Evolutionary conservation across 2,113 vertebrate genomes (phyloP).

Genomic region (Aspidoscelis tigris): DNA sequence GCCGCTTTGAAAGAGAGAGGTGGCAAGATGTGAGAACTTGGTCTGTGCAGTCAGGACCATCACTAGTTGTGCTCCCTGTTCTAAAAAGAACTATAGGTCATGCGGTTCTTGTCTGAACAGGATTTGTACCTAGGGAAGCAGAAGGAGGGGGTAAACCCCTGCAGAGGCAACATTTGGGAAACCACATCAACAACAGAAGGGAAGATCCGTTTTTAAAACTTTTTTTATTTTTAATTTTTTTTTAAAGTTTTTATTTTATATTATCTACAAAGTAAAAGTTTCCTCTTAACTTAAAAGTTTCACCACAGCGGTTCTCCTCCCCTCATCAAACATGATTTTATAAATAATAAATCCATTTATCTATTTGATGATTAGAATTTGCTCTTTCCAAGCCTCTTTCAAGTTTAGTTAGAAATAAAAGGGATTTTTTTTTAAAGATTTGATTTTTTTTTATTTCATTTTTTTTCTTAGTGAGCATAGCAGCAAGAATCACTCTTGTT

Average conservation of each 20-base stretch:
- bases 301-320: slow-evolving; percentile 83
- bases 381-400: slow-evolving; percentile 86
- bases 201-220: slow-evolving; percentile 97
- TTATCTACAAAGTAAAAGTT: slow-evolving; percentile 99
- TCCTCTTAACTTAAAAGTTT: slow-evolving; percentile 99
- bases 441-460: slow-evolving; percentile 69
- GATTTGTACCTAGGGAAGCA: rapidly evolving
- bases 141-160: background rate
- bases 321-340: slow-evolving; percentile 92
- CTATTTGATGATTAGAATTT: slow-evolving; percentile 87
- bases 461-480: slow-evolving; percentile 85
- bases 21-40: no score
- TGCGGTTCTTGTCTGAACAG: background rate
- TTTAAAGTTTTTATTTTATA: slow-evolving; percentile 98
- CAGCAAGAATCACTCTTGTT: slow-evolving; percentile 96
- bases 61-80: no score
- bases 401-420: slow-evolving; percentile 87
- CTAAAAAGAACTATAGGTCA: no score
- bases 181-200: slow-evolving; percentile 59
- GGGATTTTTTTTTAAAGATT: slow-evolving; percentile 82
- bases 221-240: slow-evolving; percentile 97
- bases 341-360: slow-evolving; percentile 92
- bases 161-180: rapidly evolving
- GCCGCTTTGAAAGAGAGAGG: no score
- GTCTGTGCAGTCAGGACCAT: no score